Percentiles rank a stretch among this genome's conserved stretches.
Conservation (phyloP, 2,113 vertebrate species). For the Sorex fumeus region DNA sequence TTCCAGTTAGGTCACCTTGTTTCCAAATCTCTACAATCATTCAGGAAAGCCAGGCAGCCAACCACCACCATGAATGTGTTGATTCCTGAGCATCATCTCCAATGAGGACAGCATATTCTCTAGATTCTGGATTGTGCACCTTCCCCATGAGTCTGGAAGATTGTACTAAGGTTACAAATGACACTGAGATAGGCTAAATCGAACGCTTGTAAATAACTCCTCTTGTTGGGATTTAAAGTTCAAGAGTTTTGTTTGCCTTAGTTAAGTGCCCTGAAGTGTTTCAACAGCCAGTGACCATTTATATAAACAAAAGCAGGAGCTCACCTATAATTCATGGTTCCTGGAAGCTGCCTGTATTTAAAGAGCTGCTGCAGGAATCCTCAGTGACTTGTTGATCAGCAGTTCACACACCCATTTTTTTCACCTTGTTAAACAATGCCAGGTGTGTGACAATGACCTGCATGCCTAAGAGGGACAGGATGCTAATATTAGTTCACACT, state of each 20-base stretch:
- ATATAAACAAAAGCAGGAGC: constrained; percentile 88
- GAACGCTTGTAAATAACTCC: constrained; percentile 87
- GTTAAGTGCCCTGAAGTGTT: constrained; percentile 89
- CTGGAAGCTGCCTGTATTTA: constrained; percentile 68
- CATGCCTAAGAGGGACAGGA: background rate
- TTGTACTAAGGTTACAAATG: constrained; percentile 70
- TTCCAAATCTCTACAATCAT: background rate
- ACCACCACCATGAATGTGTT: background rate
- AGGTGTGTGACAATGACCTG: constrained; percentile 15
- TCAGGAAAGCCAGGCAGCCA: background rate
- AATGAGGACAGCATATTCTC: background rate
- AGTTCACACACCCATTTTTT: constrained; percentile 37
- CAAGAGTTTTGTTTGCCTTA: constrained; percentile 89
- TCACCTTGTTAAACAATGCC: constrained; percentile 23
- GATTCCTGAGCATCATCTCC: background rate
- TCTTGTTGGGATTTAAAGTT: constrained; percentile 89
- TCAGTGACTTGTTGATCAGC: constrained; percentile 47
- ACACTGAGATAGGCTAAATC: constrained; percentile 79
- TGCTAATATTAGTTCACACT: background rate
- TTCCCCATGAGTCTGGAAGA: constrained; percentile 62
- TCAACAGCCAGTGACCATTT: constrained; percentile 83
- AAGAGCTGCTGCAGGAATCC: constrained; percentile 71
- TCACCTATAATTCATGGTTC: constrained; percentile 78
- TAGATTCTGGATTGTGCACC: constrained; percentile 23
- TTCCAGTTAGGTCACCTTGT: background rate